These are phyloP conservation scores for Pan troglodytes DNA, from an alignment of 2,113 vertebrate species.

Conservation along the genomic window NHGRI_mPanTro3-v2.1_pri NC_086015.1:130373501-130374000, in stretches of 20 bases:
- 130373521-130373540: background rate
- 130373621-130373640: background rate
- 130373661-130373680: background rate
- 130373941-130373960: background rate
- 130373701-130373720: background rate
- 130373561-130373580: background rate
- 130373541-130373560: background rate
- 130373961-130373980: background rate
- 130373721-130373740: background rate
- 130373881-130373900: background rate
- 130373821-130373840: background rate
- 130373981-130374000: background rate
- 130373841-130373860: accelerated
- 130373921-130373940: background rate
- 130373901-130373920: background rate
- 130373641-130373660: background rate
- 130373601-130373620: background rate
- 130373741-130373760: background rate
- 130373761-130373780: background rate
- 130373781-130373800: background rate
- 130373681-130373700: background rate
- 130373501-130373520: accelerated
- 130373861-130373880: background rate
- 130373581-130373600: background rate
- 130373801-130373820: background rate